Conservation (phyloP, 2,888 invertebrate species). For the Macrostomum cliftonense region DNA sequence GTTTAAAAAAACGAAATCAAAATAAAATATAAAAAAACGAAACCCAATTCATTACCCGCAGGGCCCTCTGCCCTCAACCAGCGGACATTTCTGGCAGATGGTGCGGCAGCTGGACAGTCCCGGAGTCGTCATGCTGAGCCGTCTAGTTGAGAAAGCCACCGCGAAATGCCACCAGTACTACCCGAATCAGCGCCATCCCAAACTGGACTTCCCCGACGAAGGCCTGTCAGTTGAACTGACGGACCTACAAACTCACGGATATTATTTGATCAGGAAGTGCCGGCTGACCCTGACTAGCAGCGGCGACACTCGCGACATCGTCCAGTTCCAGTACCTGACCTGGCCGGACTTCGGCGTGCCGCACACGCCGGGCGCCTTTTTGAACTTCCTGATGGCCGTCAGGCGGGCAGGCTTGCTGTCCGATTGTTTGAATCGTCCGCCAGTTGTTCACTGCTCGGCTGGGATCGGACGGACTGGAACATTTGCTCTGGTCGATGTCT, state of each 20-base stretch:
- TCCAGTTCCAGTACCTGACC: slow-evolving; percentile 81
- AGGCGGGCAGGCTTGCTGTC: slow-evolving; percentile 26
- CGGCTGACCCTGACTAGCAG: too few species aligned
- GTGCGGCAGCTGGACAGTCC: slow-evolving; percentile 79
- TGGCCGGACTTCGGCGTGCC: slow-evolving; percentile 96
- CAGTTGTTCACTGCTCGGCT: slow-evolving; percentile 84
- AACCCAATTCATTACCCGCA: slow-evolving; percentile 45
- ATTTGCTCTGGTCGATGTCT: slow-evolving; percentile 79
- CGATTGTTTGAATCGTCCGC: slow-evolving; percentile 45
- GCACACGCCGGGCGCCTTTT: slow-evolving; percentile 58
- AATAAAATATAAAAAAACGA: too few species aligned
- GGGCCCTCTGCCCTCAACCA: slow-evolving; percentile 68
- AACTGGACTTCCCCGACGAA: slow-evolving; percentile 48
- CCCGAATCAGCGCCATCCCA: slow-evolving; percentile 43
- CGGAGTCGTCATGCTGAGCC: slow-evolving; percentile 83
- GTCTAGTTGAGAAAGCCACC: slow-evolving; percentile 73
- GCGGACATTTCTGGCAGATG: slow-evolving; percentile 90
- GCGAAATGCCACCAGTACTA: slow-evolving; percentile 80
- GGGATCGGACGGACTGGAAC: slow-evolving; percentile 91
- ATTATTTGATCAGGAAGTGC: slow-evolving; percentile 45
- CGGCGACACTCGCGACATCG: slow-evolving; percentile 42
- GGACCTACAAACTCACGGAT: slow-evolving; percentile 53
- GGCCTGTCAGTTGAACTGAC: slow-evolving; percentile 57
- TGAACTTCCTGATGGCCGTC: slow-evolving; percentile 37
- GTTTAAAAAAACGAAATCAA: too few species aligned